Base-by-base conservation (phyloP, 37 sponge, comb jelly and placozoan genomes). In the Diacarnus erythraeanus region DNA sequence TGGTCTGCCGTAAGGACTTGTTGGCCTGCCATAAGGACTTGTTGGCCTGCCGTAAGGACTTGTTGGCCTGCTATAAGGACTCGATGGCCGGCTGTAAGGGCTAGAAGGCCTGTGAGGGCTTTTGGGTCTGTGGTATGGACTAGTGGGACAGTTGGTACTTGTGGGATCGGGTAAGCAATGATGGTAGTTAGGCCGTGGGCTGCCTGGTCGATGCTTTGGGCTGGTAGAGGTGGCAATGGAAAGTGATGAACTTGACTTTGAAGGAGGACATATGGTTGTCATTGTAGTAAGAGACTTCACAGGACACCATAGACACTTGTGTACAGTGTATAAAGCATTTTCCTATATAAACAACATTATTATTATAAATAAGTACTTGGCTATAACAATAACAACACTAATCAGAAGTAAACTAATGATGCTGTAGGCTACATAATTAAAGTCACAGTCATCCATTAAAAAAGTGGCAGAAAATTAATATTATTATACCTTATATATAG, bases 81-180 rank as follows among this genome's bases (percentile, higher is more conserved):
- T 18, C 26, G 60, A 4, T 4, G 60, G 3, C 60, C 60, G 23
- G 4, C 17, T 54, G 56, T 17, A 54, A 20, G 56, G 56, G 60
- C 60, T 59, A 17, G 18, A n/a, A 59, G 60, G 18, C 60, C 18
- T 59, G 4, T 27, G 60, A 59, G 60, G 18, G 18, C 60, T 59
- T 29, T 67, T 36, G 37, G 69, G 3, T 38, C 35, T 21, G 15
- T 67, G 69, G 69, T 33, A 67, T 20, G 69, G 69, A 29, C 69
- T 67, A 23, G 43, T 71, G 43, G 71, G 71, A 37, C 20, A 40
- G 42, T 71, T 71, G 42, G 71, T 40, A 35, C 42, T 71, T 2
- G 66, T 30, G 2, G 66, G 66, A 5, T 22, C 10, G 30, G 71
- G 71, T 2, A 1, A 35, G 42, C 41, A n/a, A 39, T 40, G 71